A percentile compares a stretch with the other conserved stretches of the same genome.
phyloP scores from a whole-genome alignment of 2,888 invertebrate genomes.

The Aproaerema taeniolella region DNA sequence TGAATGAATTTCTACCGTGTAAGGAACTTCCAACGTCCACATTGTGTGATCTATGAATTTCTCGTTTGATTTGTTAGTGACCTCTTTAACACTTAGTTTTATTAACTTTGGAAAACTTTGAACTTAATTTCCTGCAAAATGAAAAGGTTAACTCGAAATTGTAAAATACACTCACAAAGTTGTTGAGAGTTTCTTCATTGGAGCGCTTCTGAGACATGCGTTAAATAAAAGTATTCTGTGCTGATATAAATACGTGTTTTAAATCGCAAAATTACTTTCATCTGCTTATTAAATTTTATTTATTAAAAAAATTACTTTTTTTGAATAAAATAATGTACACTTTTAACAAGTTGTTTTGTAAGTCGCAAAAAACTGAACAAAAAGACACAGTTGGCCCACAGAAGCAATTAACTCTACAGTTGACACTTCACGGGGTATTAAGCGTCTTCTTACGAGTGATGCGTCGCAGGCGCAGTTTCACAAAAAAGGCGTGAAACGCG shows the following conservation, averaged over 20 bases:
- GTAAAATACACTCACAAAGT: too few relatives aligned
- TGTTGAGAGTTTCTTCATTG: too few relatives aligned
- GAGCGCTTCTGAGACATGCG: neutral
- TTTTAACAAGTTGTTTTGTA: too few relatives aligned
- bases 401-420: constrained; percentile 54
- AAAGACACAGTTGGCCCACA: constrained; percentile 20
- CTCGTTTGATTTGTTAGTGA: constrained; percentile 33
- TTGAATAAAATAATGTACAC: too few relatives aligned
- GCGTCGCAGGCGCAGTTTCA: constrained; percentile 30
- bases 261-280: too few relatives aligned
- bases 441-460: constrained; percentile 45
- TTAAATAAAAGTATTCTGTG: neutral
- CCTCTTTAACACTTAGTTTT: constrained; percentile 11
- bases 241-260: neutral
- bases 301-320: too few relatives aligned
- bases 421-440: constrained; percentile 64
- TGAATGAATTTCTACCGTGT: too few relatives aligned
- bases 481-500: constrained; percentile 69
- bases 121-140: neutral
- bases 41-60: too few relatives aligned
- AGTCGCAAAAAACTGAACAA: neutral
- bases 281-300: too few relatives aligned
- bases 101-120: neutral
- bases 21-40: too few relatives aligned
- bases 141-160: constrained; percentile 1